phyloP scores from a whole-genome alignment of 1,140 invertebrate species.

The Protaetia brevitarsis region DNA sequence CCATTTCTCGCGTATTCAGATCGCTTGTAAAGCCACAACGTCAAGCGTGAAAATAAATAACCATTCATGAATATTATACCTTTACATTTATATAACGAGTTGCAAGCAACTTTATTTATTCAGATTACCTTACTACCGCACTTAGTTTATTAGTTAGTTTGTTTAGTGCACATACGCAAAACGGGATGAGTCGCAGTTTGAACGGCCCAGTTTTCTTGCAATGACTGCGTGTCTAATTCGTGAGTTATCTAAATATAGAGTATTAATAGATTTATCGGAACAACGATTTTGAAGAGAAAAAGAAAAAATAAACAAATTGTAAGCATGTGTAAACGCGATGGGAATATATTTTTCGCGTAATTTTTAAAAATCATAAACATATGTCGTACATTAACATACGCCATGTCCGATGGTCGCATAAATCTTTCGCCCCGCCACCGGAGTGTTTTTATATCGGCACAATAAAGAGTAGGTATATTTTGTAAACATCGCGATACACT shows the following conservation, averaged over 20 bases:
- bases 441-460: neutral
- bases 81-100: too few species aligned
- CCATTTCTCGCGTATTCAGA: too few species aligned
- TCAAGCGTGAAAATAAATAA: too few species aligned
- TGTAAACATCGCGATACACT: neutral
- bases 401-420: neutral
- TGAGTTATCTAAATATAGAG: neutral
- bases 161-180: too few species aligned
- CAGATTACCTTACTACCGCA: too few species aligned
- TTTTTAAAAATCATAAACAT: constrained; percentile 2
- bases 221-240: neutral
- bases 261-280: neutral
- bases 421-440: neutral
- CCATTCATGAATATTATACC: too few species aligned
- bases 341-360: neutral
- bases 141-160: too few species aligned
- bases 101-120: too few species aligned
- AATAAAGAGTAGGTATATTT: neutral
- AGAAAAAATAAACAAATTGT: neutral
- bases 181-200: too few species aligned
- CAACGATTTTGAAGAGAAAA: neutral
- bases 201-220: too few species aligned
- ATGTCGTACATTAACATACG: neutral
- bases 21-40: too few species aligned
- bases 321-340: neutral